Conservation (phyloP, 2,797 vertebrate species). For the Enteromius afrohamiltoni region DNA sequence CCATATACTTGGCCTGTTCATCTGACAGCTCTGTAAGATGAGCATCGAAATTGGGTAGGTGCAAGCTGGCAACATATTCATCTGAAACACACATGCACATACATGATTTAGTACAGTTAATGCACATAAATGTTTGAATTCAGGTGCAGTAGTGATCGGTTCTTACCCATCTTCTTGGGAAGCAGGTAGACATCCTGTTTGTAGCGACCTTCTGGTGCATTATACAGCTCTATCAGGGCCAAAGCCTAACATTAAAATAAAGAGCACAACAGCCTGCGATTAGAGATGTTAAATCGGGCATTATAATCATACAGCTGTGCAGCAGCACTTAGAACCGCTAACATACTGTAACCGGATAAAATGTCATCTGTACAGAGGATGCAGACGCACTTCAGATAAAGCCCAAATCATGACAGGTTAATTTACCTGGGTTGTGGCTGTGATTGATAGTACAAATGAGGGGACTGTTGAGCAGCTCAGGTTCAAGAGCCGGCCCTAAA, state of each 20-base stretch:
- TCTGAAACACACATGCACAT: conserved; percentile 75
- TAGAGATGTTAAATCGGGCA: conserved; percentile 4
- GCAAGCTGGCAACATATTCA: conserved; percentile 95
- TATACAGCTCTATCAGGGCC: conserved; percentile 96
- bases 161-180: conserved; percentile 97
- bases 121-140: not conserved
- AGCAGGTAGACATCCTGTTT: conserved; percentile 98
- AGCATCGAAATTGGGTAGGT: conserved; percentile 91
- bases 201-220: conserved; percentile 95
- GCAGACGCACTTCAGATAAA: not conserved
- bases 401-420: not conserved
- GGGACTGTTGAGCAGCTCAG: conserved; percentile 98
- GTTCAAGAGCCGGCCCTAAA: conserved; percentile 94
- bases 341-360: conserved; percentile 18
- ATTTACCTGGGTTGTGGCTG: conserved; percentile 93
- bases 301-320: conserved; percentile 16
- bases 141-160: not conserved
- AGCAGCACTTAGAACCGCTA: conserved; percentile 1
- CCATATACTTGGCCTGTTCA: conserved; percentile 89
- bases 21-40: conserved; percentile 87
- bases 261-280: conserved; percentile 42
- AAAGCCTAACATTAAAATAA: conserved; percentile 79
- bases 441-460: conserved; percentile 97
- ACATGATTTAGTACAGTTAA: not conserved
- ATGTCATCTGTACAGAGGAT: not conserved